Evolutionary conservation across 2,888 invertebrate genomes (phyloP).

Genomic region (Thymelicus lineola): DNA sequence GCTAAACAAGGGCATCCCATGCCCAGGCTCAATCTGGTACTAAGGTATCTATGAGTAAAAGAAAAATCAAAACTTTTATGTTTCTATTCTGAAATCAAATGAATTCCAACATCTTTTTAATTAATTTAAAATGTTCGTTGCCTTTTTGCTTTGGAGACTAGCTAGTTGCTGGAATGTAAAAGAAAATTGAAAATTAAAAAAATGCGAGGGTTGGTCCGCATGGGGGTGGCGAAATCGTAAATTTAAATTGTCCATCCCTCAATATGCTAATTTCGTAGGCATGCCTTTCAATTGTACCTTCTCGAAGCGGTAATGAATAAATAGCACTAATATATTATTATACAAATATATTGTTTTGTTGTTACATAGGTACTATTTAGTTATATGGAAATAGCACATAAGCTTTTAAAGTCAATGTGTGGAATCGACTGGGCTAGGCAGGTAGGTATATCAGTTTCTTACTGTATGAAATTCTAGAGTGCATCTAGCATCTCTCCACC

Average conservation of each 20-base stretch:
- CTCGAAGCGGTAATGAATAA: constrained; percentile 29
- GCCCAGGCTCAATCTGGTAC: too few species aligned
- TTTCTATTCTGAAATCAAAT: constrained; percentile 1
- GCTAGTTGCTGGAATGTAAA: constrained; percentile 78
- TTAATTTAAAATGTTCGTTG: constrained; percentile 44
- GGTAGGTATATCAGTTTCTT: too few species aligned
- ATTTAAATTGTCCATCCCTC: constrained; percentile 83
- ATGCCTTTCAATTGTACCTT: constrained; percentile 71
- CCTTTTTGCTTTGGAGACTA: constrained; percentile 53
- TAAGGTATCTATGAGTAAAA: too few species aligned
- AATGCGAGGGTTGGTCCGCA: constrained; percentile 76
- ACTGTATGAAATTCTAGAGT: too few species aligned
- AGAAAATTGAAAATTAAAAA: constrained; percentile 84
- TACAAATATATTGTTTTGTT: too few species aligned
- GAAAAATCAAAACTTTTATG: too few species aligned
- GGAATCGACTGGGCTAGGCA: too few species aligned
- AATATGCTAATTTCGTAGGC: constrained; percentile 78
- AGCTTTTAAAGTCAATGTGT: too few species aligned
- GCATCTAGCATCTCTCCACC: too few species aligned
- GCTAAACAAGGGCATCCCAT: too few species aligned
- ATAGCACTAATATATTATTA: neutral
- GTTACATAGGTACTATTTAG: too few species aligned
- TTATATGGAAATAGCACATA: too few species aligned
- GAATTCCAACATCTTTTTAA: constrained; percentile 45
- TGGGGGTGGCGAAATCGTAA: constrained; percentile 79